Conservation (phyloP, 1,140 invertebrate species). For the Arctopsyche grandis region DNA sequence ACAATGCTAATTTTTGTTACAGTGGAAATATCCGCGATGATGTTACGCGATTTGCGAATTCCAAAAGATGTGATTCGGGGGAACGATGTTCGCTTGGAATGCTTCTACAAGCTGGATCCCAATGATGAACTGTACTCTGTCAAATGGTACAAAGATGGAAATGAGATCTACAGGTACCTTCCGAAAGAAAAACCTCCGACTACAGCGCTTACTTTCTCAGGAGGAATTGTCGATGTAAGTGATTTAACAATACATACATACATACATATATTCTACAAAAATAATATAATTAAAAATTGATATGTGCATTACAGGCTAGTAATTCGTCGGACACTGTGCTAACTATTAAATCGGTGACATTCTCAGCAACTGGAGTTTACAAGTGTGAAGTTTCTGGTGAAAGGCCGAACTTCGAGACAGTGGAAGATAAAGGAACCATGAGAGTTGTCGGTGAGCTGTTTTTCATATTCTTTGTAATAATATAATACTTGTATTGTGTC, state of each 20-base stretch:
- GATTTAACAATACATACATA: slow-evolving; percentile 21
- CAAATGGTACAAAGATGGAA: slow-evolving; percentile 73
- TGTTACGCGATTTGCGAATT: slow-evolving; percentile 65
- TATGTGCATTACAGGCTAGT: slow-evolving; percentile 67
- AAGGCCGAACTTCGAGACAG: slow-evolving; percentile 79
- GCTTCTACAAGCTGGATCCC: slow-evolving; percentile 69
- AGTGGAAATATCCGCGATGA: slow-evolving; percentile 55
- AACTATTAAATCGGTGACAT: slow-evolving; percentile 72
- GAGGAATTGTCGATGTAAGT: slow-evolving; percentile 74
- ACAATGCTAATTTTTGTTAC: slow-evolving; percentile 11
- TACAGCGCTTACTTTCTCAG: slow-evolving; percentile 66
- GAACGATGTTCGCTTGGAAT: slow-evolving; percentile 66
- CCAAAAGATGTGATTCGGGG: slow-evolving; percentile 67
- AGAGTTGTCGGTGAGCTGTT: slow-evolving; percentile 75
- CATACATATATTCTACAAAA: background rate
- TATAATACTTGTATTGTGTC: background rate
- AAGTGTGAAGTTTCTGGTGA: slow-evolving; percentile 84
- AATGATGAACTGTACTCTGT: slow-evolving; percentile 69
- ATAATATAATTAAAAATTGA: background rate
- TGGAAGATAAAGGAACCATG: slow-evolving; percentile 79
- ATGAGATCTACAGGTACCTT: slow-evolving; percentile 72
- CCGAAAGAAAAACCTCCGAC: slow-evolving; percentile 69
- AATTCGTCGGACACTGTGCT: slow-evolving; percentile 75
- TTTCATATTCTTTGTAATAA: background rate
- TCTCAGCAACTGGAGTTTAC: slow-evolving; percentile 77